These are phyloP conservation scores for Mycogona germanica DNA, from an alignment of 2,888 invertebrate genomes.

Conservation along the genomic window DNA sequence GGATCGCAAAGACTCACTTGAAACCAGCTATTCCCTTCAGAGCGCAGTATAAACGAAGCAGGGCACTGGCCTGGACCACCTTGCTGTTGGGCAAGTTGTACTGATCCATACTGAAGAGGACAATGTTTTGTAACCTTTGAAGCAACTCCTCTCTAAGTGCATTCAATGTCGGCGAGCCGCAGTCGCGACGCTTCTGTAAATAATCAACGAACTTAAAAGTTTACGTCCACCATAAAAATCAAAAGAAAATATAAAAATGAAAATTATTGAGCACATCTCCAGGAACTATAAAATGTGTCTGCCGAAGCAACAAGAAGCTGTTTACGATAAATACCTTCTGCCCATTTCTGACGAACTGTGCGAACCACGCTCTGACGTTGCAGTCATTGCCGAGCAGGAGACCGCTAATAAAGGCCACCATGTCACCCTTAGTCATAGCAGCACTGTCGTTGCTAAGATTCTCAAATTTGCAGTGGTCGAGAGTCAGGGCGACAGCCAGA, in stretches of 20 bases:
- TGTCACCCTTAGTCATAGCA: constrained; percentile 35
- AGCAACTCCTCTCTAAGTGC: constrained; percentile 62
- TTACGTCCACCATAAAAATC: neutral
- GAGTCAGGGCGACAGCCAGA: constrained; percentile 66
- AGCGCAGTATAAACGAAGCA: constrained; percentile 81
- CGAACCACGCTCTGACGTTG: constrained; percentile 82
- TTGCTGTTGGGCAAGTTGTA: constrained; percentile 46
- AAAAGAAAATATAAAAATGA: neutral
- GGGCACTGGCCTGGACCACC: constrained; percentile 72
- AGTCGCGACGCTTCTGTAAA: constrained; percentile 46
- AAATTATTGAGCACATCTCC: neutral
- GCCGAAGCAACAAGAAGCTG: neutral
- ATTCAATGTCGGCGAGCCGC: constrained; percentile 57
- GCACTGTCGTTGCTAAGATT: constrained; percentile 33
- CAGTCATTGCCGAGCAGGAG: constrained; percentile 81
- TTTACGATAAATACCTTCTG: constrained; percentile 54
- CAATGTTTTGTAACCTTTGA: constrained; percentile 28
- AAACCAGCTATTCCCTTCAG: constrained; percentile 83
- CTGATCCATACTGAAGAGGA: constrained; percentile 28
- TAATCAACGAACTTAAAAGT: too few relatives aligned
- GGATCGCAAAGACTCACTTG: too few relatives aligned
- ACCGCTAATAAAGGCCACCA: constrained; percentile 77
- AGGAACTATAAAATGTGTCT: neutral
- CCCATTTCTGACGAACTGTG: constrained; percentile 73
- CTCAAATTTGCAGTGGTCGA: constrained; percentile 43